A percentile compares a stretch with the other conserved stretches of the same genome.
Conservation (phyloP, 2,888 invertebrate species). For the Physocephala rufipes region DNA sequence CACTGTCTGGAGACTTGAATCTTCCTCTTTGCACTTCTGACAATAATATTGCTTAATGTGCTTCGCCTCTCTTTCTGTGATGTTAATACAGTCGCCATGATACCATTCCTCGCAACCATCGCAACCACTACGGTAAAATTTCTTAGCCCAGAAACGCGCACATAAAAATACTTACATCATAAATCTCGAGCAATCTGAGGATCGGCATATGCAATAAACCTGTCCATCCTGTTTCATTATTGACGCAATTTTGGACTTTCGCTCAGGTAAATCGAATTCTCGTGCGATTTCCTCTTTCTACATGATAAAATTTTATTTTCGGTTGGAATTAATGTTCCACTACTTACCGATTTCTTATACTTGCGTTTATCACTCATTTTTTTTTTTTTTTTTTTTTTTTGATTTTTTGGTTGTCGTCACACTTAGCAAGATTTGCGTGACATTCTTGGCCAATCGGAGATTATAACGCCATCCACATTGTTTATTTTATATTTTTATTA, state of each 20-base stretch:
- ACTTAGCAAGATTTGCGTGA: too few relatives aligned
- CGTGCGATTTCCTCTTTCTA: slow-evolving; percentile 87
- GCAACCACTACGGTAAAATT: slow-evolving; percentile 76
- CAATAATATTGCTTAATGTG: slow-evolving; percentile 95
- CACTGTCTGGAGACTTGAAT: slow-evolving; percentile 77
- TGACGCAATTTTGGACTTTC: slow-evolving; percentile 89
- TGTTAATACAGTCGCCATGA: slow-evolving; percentile 96
- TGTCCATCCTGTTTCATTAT: slow-evolving; percentile 88
- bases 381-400: slow-evolving; percentile 42
- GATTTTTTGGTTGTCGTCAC: neutral
- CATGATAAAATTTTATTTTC: slow-evolving; percentile 9
- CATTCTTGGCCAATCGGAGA: too few relatives aligned
- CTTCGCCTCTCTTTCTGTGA: slow-evolving; percentile 92
- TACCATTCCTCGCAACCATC: slow-evolving; percentile 99
- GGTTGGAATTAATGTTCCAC: neutral
- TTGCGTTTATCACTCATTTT: slow-evolving; percentile 61
- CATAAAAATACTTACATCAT: slow-evolving; percentile 81
- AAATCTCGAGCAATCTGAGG: slow-evolving; percentile 92
- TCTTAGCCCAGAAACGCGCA: neutral
- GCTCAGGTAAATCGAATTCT: slow-evolving; percentile 87
- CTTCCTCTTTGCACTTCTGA: slow-evolving; percentile 83
- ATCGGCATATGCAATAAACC: slow-evolving; percentile 94
- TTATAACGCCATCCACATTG: too few relatives aligned
- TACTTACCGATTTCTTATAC: slow-evolving; percentile 59
- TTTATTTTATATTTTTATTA: too few relatives aligned